Percentiles rank a stretch among this genome's conserved stretches.
These are phyloP conservation scores for Zoanthus solanderi DNA, from an alignment of 92 coral and sea anemone species.

Conservation along the genomic window DNA sequence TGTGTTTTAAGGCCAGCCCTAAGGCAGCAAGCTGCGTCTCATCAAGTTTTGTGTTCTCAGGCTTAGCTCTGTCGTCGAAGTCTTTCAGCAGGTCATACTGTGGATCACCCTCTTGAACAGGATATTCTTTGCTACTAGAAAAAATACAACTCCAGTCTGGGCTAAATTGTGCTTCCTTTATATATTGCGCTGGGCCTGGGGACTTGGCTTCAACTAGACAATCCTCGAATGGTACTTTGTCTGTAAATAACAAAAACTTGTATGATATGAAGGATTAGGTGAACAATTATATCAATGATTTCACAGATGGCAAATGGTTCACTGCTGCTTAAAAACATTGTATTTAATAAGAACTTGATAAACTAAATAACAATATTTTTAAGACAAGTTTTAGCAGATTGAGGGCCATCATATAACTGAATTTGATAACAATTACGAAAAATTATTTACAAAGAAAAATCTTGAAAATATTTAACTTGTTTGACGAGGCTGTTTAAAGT, in stretches of 20 bases:
- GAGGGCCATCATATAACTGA: no score
- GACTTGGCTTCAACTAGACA: constrained; percentile 7
- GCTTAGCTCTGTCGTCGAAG: neutral
- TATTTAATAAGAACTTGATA: no score
- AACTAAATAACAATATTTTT: no score
- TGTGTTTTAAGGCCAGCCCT: constrained; percentile 26
- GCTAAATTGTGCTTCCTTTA: neutral
- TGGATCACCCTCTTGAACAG: neutral
- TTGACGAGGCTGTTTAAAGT: no score
- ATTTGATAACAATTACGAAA: no score
- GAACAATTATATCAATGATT: no score
- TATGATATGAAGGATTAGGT: no score
- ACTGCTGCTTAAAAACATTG: no score
- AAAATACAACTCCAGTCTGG: constrained; percentile 42
- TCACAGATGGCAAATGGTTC: no score
- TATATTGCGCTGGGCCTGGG: constrained; percentile 11
- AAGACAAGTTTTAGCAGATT: no score
- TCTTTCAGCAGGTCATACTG: constrained; percentile 12
- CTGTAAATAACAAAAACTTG: neutral
- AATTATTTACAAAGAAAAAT: no score
- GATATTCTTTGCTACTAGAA: neutral
- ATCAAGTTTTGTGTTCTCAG: neutral
- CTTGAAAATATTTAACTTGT: no score
- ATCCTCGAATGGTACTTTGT: constrained; percentile 15
- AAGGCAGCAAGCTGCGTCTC: constrained; percentile 37